Percentiles rank a stretch among this genome's conserved stretches.
phyloP scores from a whole-genome alignment of 2,113 vertebrate genomes.

The Jacana jacana region DNA sequence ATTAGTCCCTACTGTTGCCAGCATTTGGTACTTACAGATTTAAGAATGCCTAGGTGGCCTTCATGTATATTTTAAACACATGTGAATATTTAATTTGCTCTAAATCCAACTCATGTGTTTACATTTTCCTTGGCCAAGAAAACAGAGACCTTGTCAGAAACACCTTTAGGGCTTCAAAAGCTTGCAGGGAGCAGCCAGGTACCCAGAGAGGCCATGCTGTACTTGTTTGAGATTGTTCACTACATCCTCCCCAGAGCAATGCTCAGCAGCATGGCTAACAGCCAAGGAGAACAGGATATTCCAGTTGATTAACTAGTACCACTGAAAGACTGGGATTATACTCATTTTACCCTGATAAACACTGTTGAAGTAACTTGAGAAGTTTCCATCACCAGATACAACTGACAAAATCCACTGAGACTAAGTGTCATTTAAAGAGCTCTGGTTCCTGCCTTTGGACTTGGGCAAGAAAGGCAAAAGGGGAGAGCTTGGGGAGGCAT shows the following conservation, averaged over 20 bases:
- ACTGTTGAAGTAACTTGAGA: conserved; percentile 1
- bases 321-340: not conserved
- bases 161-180: not conserved
- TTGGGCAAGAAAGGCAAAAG: not conserved
- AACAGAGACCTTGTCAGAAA: not conserved
- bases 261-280: not conserved
- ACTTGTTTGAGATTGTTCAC: not conserved
- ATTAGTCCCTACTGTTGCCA: not conserved
- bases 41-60: not conserved
- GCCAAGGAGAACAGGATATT: conserved; percentile 8
- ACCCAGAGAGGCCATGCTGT: not conserved
- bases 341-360: not conserved
- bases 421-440: not conserved
- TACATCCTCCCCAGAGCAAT: not conserved
- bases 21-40: not conserved
- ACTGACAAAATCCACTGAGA: not conserved
- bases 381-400: not conserved
- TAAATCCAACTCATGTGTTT: not conserved
- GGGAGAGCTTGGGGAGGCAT: not conserved
- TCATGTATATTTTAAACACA: not conserved
- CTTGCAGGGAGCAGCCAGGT: not conserved
- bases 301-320: not conserved
- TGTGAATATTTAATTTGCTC: not conserved
- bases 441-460: not conserved
- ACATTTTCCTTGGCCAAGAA: not conserved